A percentile compares a stretch with the other conserved stretches of the same genome.
Evolutionary conservation across 2,888 invertebrate species (phyloP).

Genomic region (Pimpla rufipes): DNA sequence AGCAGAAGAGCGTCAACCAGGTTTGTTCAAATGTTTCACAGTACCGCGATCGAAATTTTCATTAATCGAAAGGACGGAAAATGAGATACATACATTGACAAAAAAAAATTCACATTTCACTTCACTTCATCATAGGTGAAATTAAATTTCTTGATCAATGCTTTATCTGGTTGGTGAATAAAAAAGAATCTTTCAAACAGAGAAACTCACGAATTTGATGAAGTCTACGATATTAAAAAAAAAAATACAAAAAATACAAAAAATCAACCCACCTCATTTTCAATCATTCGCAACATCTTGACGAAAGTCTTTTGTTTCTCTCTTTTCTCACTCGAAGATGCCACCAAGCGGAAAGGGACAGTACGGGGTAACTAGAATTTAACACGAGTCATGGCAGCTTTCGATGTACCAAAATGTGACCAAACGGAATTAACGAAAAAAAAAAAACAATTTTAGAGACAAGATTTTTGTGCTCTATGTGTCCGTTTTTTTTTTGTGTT

Average conservation of each 20-base stretch:
- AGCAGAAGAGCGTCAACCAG: constrained; percentile 90
- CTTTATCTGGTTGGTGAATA: neutral
- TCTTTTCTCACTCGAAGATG: constrained; percentile 72
- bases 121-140: neutral
- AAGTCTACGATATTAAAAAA: neutral
- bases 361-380: constrained; percentile 80
- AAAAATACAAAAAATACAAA: neutral
- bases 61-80: neutral
- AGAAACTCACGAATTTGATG: neutral
- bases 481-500: constrained; percentile 48
- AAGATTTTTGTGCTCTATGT: constrained; percentile 14
- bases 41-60: neutral
- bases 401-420: constrained; percentile 62
- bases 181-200: neutral
- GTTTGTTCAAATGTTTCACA: constrained; percentile 85
- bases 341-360: constrained; percentile 74
- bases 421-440: constrained; percentile 5
- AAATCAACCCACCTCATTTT: neutral
- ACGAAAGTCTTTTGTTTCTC: constrained; percentile 69
- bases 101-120: neutral
- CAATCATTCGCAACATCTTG: constrained; percentile 24
- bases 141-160: neutral
- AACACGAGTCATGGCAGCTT: constrained; percentile 65
- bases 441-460: constrained; percentile 2
- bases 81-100: neutral